Conservation (phyloP, 2,113 vertebrate species). For the Fulica atra region DNA sequence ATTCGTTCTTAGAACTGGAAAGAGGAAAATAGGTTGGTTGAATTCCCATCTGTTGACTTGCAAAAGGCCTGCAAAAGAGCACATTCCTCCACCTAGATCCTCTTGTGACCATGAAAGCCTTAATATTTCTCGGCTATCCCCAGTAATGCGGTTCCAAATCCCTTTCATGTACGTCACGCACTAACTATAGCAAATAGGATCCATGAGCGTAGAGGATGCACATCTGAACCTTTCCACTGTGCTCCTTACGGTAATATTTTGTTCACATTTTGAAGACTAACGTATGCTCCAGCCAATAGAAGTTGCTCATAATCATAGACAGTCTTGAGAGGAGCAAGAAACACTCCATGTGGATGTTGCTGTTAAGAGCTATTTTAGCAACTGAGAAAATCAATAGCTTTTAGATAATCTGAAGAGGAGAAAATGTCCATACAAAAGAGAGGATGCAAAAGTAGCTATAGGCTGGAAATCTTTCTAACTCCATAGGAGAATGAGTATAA, state of each 20-base stretch:
- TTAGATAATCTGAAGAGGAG: neutral
- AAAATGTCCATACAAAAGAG: neutral
- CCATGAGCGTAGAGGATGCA: neutral
- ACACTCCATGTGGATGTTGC: neutral
- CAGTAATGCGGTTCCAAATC: neutral
- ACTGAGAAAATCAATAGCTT: neutral
- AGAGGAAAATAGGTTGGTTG: neutral
- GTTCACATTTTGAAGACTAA: neutral
- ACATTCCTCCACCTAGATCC: neutral
- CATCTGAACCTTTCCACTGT: neutral
- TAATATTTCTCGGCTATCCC: neutral
- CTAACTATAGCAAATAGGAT: neutral
- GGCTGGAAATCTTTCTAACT: neutral
- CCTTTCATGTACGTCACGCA: neutral
- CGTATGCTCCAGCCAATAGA: neutral
- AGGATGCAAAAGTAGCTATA: neutral
- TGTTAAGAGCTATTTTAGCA: neutral
- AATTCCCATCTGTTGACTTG: neutral
- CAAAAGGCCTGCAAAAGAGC: neutral
- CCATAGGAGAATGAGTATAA: neutral
- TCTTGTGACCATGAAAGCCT: neutral
- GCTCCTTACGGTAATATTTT: neutral
- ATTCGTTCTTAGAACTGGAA: neutral
- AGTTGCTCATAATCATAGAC: neutral
- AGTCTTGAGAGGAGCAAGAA: neutral